These are phyloP conservation scores for Eristalinus sepulchralis DNA, from an alignment of 2,888 invertebrate species.

Conservation along the genomic window DNA sequence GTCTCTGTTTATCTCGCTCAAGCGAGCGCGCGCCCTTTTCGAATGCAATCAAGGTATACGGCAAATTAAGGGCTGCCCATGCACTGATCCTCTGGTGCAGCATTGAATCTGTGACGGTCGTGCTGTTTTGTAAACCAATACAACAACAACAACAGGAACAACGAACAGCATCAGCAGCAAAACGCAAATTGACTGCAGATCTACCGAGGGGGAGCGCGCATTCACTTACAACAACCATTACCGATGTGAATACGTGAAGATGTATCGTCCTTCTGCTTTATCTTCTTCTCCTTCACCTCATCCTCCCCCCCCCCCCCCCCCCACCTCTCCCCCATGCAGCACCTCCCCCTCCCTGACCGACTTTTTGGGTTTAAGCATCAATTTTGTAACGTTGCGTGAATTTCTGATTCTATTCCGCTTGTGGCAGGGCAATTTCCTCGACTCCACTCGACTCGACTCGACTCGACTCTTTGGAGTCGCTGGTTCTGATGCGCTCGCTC, in stretches of 20 bases:
- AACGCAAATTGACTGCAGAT: slow-evolving; percentile 55
- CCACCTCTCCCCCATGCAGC: background rate
- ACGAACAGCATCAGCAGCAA: no score
- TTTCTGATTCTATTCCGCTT: slow-evolving; percentile 67
- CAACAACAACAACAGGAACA: background rate
- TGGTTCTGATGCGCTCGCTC: background rate
- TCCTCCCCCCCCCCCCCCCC: background rate
- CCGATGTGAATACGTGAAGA: background rate
- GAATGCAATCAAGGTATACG: background rate
- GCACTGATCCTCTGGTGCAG: background rate
- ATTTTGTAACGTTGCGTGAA: slow-evolving; percentile 65
- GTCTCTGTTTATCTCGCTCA: background rate
- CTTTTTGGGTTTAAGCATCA: slow-evolving; percentile 25
- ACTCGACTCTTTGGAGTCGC: background rate
- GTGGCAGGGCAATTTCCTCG: slow-evolving; percentile 70
- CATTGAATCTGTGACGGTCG: slow-evolving; percentile 23
- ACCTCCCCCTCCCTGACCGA: no score
- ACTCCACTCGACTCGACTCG: no score
- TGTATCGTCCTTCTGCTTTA: no score
- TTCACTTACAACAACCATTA: background rate
- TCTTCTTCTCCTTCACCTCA: background rate
- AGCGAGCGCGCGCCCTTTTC: no score
- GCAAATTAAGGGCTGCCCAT: slow-evolving; percentile 54
- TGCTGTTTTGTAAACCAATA: slow-evolving; percentile 17
- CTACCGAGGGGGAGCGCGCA: slow-evolving; percentile 9